Evolutionary conservation across 1,140 invertebrate species (phyloP), one percentile per base, ranked within the genome.

Genomic region (Teleogryllus occipitalis): DNA sequence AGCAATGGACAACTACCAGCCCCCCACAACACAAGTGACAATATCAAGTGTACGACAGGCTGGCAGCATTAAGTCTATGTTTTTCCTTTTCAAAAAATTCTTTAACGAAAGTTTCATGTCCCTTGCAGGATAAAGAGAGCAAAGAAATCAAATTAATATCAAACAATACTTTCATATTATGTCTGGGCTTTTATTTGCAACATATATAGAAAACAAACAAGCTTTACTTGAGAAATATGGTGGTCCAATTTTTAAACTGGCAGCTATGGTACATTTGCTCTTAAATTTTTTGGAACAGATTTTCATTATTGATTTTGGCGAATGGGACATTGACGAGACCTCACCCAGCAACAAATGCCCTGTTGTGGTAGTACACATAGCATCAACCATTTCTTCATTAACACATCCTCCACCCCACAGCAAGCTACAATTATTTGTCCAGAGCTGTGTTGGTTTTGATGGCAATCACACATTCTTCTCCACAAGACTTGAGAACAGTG

Each of bases 391-490:
- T 76, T 47, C 73, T 75, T 76, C 73, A 14, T 79, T 76, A 39
- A n/a, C 47, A 74, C 49, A 22, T 78, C 21, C 49, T 78, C 49
- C 27, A 75, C n/a, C 39, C 15, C 15, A 75, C 75, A 79, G 48
- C 82, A 75, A 21, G 54, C 72, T 72, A 46, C 65, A 74, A 88
- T 94, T 95, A 95, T 94, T 96, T 96, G 88, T 96, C 95, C 84
- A 95, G 90, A 88, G 94, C 94, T 87, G 94, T 95, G 89, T 96
- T 97, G 89, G 93, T 94, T 91, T 97, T 97, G 85, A 95, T 93
- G 87, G 95, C 95, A 89, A 97, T 96, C 82, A 97, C 95, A 88
- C 94, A 95, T 89, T 96, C 95, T 88, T 96, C 95, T 82, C 94
- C 94, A 87, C 95, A 96, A 83, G 95, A 93, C 86, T 95, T 96